Evolutionary conservation across 2,113 vertebrate genomes (phyloP).

Genomic region (Pollachius pollachius): DNA sequence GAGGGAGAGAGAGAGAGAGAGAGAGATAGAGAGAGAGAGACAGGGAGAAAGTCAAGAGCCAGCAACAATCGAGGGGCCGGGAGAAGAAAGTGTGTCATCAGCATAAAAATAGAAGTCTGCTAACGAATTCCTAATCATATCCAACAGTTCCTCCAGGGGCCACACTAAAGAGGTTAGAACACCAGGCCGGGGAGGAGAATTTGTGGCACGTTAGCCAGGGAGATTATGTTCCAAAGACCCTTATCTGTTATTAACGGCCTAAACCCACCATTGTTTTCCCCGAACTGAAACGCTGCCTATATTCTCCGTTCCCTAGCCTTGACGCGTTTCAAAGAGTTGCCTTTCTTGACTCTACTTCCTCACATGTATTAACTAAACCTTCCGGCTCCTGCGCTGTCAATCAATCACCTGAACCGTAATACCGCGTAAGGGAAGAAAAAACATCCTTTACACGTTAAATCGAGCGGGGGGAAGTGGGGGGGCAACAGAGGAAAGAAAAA

Average conservation of each 20-base stretch:
- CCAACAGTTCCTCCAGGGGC: slow-evolving; percentile 71
- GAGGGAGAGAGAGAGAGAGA: slow-evolving; percentile 70
- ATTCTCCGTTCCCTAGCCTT: slow-evolving; percentile 31
- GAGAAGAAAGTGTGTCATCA: slow-evolving; percentile 81
- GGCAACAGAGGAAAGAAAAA: no score
- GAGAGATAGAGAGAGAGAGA: slow-evolving; percentile 70
- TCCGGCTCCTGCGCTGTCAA: slow-evolving; percentile 29
- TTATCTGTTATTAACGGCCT: slow-evolving; percentile 58
- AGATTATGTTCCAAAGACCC: slow-evolving; percentile 66
- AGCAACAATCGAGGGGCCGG: slow-evolving; percentile 63
- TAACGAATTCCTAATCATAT: slow-evolving; percentile 81
- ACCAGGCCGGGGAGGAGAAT: slow-evolving; percentile 69
- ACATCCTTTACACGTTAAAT: slow-evolving; percentile 39
- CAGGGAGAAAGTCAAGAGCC: slow-evolving; percentile 74
- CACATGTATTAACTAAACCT: slow-evolving; percentile 24
- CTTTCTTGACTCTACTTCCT: background rate
- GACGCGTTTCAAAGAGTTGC: slow-evolving; percentile 50
- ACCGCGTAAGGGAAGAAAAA: slow-evolving; percentile 43
- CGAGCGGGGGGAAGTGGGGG: no score
- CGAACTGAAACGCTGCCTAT: slow-evolving; percentile 40
- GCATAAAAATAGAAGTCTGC: slow-evolving; percentile 79
- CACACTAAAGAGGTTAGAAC: slow-evolving; percentile 74
- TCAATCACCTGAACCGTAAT: slow-evolving; percentile 47
- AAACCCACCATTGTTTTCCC: slow-evolving; percentile 51
- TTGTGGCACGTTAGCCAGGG: slow-evolving; percentile 66